Base-by-base conservation (phyloP, 2,113 vertebrate species). In the Rhinolophus sinicus region DNA sequence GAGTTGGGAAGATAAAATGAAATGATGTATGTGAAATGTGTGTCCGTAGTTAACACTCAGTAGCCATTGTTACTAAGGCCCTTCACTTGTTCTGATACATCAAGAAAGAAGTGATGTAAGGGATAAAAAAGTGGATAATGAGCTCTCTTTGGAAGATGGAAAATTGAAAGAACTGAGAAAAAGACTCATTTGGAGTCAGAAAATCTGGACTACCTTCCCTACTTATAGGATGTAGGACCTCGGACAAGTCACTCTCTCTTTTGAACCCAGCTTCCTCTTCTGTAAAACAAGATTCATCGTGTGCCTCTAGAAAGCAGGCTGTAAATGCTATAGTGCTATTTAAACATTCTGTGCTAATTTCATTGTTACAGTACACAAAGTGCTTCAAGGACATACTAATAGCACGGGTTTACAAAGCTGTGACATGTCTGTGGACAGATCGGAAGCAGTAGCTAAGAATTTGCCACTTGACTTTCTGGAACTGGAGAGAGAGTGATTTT, bases 21-120 rank as follows among this genome's bases (percentile, higher is more conserved):
- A 90, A 82, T 15, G 13, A 50, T 18, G 26, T 24, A 24, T 5
- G 21, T 81, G 69, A 76, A 60, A 54, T 67, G 9, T n/a, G 24
- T 92, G 73, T 30, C 22, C 44, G 6, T 6, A 77, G 56, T 64
- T 91, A 58, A 75, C n/a, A 40, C 15, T 90, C 78, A 77, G 40
- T 72, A 73, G 35, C 33, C 35, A 47, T 5, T 65, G 14, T 56
- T 83, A 58, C 76, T 89, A 95, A 93, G 81, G 3, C 7, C 38
- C 7, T 54, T 95, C 82, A 40, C 38, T 77, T 54, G 19, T 24
- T 94, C 60, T 86, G 13, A 88, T 8, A 88, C 24, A 72, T 81
- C 44, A 72, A 86, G 5, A 94, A 88, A 67, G 19, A 97, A 67
- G 90, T 38, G 2, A 94, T n/a, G 75, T 86, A 91, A 93, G 13